These are phyloP conservation scores for Lucilia sericata DNA, from an alignment of 1,140 invertebrate genomes.

Conservation along the genomic window DNA sequence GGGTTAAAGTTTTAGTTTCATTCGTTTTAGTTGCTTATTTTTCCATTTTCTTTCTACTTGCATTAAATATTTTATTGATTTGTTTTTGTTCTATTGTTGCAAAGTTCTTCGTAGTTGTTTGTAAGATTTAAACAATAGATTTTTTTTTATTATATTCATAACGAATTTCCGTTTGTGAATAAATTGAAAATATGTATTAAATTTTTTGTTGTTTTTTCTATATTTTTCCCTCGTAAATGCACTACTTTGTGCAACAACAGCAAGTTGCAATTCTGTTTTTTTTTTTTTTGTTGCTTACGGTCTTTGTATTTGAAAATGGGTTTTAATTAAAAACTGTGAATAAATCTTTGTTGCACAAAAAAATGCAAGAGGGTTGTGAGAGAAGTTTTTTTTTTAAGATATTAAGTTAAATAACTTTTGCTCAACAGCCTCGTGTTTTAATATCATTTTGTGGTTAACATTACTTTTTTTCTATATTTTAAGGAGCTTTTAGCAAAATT, in stretches of 20 bases:
- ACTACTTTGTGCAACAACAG: background rate
- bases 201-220: background rate
- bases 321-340: conserved; percentile 13
- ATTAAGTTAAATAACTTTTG: no score
- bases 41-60: no score
- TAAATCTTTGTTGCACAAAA: background rate
- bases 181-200: background rate
- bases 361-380: background rate
- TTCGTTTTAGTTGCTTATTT: no score
- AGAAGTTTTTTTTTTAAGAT: no score
- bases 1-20: no score
- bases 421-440: background rate
- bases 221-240: background rate
- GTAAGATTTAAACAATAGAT: background rate
- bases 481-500: conserved; percentile 28
- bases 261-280: conserved; percentile 7
- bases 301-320: background rate
- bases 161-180: conserved; percentile 10
- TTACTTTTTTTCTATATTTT: background rate
- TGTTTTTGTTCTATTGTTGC: background rate
- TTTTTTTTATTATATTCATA: background rate
- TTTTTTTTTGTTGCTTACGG: background rate
- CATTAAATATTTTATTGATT: no score
- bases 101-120: conserved; percentile 2
- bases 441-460: background rate